Base-by-base conservation (phyloP, 2,888 invertebrate species). In the Monoplex corrugatus region DNA sequence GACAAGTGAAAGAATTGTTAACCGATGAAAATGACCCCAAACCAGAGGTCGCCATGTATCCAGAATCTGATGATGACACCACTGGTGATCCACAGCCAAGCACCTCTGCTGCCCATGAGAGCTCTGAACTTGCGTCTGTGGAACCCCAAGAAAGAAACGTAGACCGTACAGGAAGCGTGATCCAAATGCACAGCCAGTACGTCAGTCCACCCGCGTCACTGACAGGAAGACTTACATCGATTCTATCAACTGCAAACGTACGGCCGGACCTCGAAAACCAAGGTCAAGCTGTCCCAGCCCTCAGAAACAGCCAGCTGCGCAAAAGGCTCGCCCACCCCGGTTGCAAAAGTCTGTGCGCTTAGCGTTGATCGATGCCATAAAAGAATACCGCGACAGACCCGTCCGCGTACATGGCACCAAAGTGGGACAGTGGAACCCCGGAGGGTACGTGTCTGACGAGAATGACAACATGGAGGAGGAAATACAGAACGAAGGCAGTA, bases 341-440 rank as follows among this genome's bases (percentile, higher is more conserved):
- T 13, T 80, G 35, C 40, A 35, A n/a, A 45, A 32, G 28, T 44
- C 0, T 23, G 32, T 68, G 5, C 87, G 87, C 19, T 16, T 13
- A 3, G 40, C 40, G n/a, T 63, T 88, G 83, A 88, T 88, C 63
- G 35, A 83, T n/a, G 87, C 87, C 83, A 88, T 88, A 57, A 68
- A 83, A 40, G 63, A 63, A 16, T 68, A 40, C 40, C 43, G 63
- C 23, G 13, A 63, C 8, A 63, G 40, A 23, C 45, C n/a, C 72
- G 1, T 0, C 35, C 28, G 78, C 72, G 38, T 45, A 23, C 85
- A 86, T 5, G 68, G 68, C 40, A 86, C 38, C 40, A 8, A 35
- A n/a, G 28, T 35, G 68, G 43, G 45, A 2, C 35, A n/a, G 32
- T 63, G 68, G 82, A 44, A 40, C 8, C 38, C 63, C 2, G 82